Evolutionary conservation across 2,888 invertebrate genomes (phyloP).

Genomic region (Chesias legatella): DNA sequence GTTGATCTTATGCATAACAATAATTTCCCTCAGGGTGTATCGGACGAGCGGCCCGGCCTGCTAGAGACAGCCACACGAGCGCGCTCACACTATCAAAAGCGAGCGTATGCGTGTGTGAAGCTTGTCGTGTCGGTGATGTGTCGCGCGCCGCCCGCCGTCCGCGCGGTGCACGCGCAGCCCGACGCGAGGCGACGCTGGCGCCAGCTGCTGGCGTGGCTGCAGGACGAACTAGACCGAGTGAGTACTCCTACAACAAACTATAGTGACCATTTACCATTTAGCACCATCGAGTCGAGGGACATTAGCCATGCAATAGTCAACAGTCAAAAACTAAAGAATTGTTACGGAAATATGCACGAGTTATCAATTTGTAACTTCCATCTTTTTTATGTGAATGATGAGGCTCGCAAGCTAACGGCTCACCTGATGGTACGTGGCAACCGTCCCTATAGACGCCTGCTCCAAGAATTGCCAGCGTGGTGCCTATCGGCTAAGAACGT

Average conservation of each 20-base stretch:
- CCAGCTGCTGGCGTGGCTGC: conserved; percentile 95
- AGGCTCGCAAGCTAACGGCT: too few relatives aligned
- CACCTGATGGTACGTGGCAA: too few relatives aligned
- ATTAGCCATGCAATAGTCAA: too few relatives aligned
- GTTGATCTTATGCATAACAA: neutral
- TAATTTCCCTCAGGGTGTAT: conserved; percentile 53
- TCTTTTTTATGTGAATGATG: too few relatives aligned
- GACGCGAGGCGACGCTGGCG: conserved; percentile 93
- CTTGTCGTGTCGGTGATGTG: conserved; percentile 95
- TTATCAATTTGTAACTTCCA: too few relatives aligned
- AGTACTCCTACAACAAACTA: conserved; percentile 27
- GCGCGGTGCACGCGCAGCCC: conserved; percentile 87
- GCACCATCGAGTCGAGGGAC: too few relatives aligned
- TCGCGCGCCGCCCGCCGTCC: conserved; percentile 89
- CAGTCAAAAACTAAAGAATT: too few relatives aligned
- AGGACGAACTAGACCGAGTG: conserved; percentile 94
- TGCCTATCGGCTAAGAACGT: too few relatives aligned
- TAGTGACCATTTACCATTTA: too few relatives aligned
- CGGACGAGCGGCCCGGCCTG: conserved; percentile 90
- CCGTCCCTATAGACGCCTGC: too few relatives aligned
- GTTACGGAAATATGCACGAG: too few relatives aligned
- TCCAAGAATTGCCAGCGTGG: too few relatives aligned
- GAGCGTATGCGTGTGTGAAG: conserved; percentile 98
- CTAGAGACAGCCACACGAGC: conserved; percentile 95
- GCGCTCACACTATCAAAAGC: conserved; percentile 96